Evolutionary conservation across 1,140 invertebrate genomes (phyloP).

Genomic region (Berghia stephanieae): DNA sequence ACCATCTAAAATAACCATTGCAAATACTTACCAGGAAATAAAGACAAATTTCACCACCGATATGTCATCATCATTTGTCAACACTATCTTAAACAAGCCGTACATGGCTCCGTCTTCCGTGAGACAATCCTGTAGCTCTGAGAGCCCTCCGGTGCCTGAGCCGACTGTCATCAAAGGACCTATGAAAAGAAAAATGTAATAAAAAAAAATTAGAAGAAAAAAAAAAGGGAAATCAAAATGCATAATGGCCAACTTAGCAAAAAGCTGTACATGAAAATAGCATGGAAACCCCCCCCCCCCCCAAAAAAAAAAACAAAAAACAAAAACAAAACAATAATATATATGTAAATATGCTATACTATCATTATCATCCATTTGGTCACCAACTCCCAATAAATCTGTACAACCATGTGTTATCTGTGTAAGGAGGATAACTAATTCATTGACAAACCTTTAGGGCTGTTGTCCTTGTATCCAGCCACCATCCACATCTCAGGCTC

Average conservation of each 20-base stretch:
- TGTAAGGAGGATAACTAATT: not conserved
- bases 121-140: conserved; percentile 46
- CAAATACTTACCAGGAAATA: conserved; percentile 58
- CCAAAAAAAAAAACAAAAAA: too few relatives aligned
- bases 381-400: not conserved
- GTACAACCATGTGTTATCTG: not conserved
- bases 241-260: too few relatives aligned
- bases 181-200: not conserved
- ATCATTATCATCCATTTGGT: too few relatives aligned
- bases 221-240: too few relatives aligned
- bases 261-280: too few relatives aligned
- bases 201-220: too few relatives aligned
- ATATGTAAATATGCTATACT: too few relatives aligned
- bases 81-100: conserved; percentile 55
- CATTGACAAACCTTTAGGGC: conserved; percentile 43
- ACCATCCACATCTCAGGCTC: conserved; percentile 46
- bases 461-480: conserved; percentile 51
- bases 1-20: not conserved
- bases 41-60: conserved; percentile 64
- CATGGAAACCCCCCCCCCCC: too few relatives aligned
- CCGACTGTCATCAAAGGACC: conserved; percentile 44
- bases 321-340: too few relatives aligned
- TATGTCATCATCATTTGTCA: conserved; percentile 54
- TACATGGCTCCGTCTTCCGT: conserved; percentile 53
- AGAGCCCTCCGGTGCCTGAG: conserved; percentile 50